Conservation (phyloP, 2,888 invertebrate species). For the Cheilosia scutellata region DNA sequence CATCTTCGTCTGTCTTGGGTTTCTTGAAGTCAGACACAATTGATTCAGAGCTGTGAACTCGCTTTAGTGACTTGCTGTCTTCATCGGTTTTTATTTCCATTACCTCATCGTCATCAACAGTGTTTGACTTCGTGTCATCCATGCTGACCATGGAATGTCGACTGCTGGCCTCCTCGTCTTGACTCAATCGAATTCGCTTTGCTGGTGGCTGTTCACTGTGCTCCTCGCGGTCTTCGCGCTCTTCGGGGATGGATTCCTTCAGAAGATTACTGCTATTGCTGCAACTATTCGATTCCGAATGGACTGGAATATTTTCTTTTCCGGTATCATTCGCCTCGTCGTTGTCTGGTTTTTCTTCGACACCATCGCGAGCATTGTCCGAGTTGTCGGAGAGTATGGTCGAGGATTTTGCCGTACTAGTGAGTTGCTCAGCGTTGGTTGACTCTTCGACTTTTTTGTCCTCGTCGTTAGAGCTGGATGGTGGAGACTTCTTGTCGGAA, state of each 20-base stretch:
- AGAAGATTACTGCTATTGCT: conserved; percentile 80
- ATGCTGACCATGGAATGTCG: conserved; percentile 44
- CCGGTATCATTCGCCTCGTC: conserved; percentile 3
- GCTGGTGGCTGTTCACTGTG: conserved; percentile 75
- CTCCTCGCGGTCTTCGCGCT: conserved; percentile 37
- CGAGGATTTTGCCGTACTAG: conserved; percentile 9
- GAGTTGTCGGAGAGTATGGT: conserved; percentile 79
- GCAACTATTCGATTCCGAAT: conserved; percentile 79
- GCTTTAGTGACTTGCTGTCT: conserved; percentile 47
- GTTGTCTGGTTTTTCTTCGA: conserved; percentile 74
- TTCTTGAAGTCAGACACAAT: conserved; percentile 55
- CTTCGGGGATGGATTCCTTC: conserved; percentile 57
- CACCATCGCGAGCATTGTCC: conserved; percentile 82
- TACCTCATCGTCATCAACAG: conserved; percentile 32
- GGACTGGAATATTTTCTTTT: conserved; percentile 37
- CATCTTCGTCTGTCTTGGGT: conserved; percentile 74
- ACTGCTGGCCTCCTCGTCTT: conserved; percentile 66
- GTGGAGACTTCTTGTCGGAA: conserved; percentile 16
- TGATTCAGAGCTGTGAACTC: conserved; percentile 55
- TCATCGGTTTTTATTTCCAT: conserved; percentile 36
- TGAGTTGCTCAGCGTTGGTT: conserved; percentile 41
- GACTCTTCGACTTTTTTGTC: conserved; percentile 34
- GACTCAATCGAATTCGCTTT: conserved; percentile 77
- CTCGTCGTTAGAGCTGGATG: conserved; percentile 13
- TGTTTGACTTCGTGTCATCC: conserved; percentile 51